A percentile compares a stretch with the other conserved stretches of the same genome.
Conservation (phyloP, 2,888 invertebrate genomes). For the Drosophila siamana region DNA sequence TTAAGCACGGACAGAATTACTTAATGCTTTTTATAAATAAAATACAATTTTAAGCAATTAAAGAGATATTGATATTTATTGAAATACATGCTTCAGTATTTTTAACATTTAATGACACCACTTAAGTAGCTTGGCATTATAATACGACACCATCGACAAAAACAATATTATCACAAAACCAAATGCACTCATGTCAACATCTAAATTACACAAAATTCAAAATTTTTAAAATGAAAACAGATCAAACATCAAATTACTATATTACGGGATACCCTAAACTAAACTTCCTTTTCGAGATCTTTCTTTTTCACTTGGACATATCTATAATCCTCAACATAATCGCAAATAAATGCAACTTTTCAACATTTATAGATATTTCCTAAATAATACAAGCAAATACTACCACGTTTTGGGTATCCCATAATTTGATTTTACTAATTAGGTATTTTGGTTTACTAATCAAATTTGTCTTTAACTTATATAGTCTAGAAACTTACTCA, state of each 20-base stretch:
- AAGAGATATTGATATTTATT: conserved; percentile 73
- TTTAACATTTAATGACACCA: conserved; percentile 74
- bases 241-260: not conserved
- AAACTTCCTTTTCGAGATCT: not conserved
- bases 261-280: conserved; percentile 9
- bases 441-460: conserved; percentile 30
- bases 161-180: conserved; percentile 50
- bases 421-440: conserved; percentile 15
- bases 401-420: conserved; percentile 26
- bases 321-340: conserved; percentile 1
- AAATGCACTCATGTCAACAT: conserved; percentile 50
- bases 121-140: conserved; percentile 56
- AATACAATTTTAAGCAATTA: conserved; percentile 57
- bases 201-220: conserved; percentile 18
- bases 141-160: conserved; percentile 28
- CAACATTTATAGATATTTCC: not conserved
- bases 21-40: conserved; percentile 71
- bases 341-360: not conserved
- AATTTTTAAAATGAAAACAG: not conserved
- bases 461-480: conserved; percentile 19
- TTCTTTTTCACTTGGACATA: not conserved
- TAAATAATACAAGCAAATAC: not conserved
- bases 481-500: conserved; percentile 30
- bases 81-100: conserved; percentile 78
- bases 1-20: conserved; percentile 79